Conservation (phyloP, 2,113 vertebrate genomes). For the Calypte anna region DNA sequence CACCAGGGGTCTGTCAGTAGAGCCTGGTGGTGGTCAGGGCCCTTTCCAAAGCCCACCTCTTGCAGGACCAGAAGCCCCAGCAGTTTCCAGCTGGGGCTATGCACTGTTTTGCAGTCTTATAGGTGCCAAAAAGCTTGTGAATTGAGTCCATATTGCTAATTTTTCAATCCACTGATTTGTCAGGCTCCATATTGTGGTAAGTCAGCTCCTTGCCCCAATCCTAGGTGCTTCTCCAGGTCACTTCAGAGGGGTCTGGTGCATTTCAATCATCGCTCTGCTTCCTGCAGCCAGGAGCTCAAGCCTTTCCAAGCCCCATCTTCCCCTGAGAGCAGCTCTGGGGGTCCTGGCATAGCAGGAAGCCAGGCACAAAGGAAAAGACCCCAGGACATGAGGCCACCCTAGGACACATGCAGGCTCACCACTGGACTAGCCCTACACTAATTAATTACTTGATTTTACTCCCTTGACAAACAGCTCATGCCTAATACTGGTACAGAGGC, state of each 20-base stretch:
- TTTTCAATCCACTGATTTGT: background rate
- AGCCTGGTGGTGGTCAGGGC: too few relatives aligned
- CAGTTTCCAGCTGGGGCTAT: rapidly evolving
- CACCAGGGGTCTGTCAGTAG: background rate
- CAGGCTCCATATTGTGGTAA: rapidly evolving
- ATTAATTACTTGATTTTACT: background rate
- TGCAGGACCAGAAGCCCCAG: background rate
- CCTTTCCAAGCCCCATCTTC: background rate
- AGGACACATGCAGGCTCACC: background rate
- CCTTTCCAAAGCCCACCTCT: background rate
- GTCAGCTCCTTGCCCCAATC: rapidly evolving
- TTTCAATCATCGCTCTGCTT: background rate
- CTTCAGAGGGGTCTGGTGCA: rapidly evolving
- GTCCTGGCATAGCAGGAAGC: rapidly evolving
- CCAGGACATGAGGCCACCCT: background rate
- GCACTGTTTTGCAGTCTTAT: rapidly evolving
- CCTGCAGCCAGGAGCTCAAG: background rate
- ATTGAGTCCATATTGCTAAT: background rate
- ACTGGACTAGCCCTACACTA: background rate
- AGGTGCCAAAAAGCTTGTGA: background rate
- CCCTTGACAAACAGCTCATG: background rate
- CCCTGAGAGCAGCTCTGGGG: background rate
- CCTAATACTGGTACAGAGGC: background rate
- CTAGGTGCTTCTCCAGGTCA: background rate
- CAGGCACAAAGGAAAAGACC: background rate